phyloP scores from a whole-genome alignment of 2,888 invertebrate genomes.

The Phengaris arion region DNA sequence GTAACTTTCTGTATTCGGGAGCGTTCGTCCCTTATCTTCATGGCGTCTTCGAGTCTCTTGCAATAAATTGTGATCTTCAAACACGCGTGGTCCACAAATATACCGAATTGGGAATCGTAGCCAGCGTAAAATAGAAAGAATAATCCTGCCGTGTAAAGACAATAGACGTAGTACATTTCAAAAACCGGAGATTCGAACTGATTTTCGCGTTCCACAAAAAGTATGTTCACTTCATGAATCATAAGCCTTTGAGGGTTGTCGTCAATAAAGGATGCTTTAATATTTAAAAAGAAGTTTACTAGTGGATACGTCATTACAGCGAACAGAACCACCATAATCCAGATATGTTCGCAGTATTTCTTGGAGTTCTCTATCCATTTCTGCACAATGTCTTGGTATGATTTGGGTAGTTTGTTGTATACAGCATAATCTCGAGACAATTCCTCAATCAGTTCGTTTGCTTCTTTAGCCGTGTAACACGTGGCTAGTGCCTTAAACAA shows the following conservation, averaged over 20 bases:
- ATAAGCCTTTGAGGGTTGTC: constrained; percentile 16
- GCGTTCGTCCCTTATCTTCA: background rate
- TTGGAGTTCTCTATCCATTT: constrained; percentile 8
- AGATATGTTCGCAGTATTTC: constrained; percentile 3
- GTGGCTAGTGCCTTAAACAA: constrained; percentile 3
- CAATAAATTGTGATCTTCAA: constrained; percentile 15
- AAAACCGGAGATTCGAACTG: constrained; percentile 22
- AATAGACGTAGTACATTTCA: constrained; percentile 26
- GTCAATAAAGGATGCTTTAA: constrained; percentile 22
- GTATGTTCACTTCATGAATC: constrained; percentile 27
- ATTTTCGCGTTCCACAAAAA: constrained; percentile 12
- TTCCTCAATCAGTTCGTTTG: background rate
- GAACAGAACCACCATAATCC: background rate
- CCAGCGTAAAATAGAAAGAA: background rate
- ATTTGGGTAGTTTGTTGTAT: background rate
- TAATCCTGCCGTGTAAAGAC: background rate
- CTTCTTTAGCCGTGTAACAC: constrained; percentile 22
- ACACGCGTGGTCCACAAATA: constrained; percentile 10
- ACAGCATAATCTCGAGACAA: constrained; percentile 9
- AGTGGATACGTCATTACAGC: constrained; percentile 13
- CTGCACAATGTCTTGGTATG: constrained; percentile 1
- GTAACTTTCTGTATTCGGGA: background rate
- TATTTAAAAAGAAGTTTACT: background rate
- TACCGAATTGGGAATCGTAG: constrained; percentile 5
- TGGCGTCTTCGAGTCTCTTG: constrained; percentile 3